These are phyloP conservation scores for Chloroceryle amazona DNA, from an alignment of 2,797 vertebrate species.

Conservation along the genomic window DNA sequence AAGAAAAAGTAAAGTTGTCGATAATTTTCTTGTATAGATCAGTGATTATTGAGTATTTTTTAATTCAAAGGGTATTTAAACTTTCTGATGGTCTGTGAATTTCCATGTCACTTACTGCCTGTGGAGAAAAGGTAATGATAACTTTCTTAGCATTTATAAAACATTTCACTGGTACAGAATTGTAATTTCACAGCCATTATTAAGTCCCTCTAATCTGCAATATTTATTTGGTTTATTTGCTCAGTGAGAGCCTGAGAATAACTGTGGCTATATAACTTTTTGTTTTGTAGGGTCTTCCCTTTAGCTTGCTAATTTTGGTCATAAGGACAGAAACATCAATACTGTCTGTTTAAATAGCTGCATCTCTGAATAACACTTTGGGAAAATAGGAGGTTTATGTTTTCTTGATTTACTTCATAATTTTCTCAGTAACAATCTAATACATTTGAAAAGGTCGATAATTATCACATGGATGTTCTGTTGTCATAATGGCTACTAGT, in stretches of 20 bases:
- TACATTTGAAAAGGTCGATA: not conserved
- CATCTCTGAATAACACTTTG: not conserved
- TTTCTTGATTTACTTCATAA: not conserved
- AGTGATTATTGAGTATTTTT: not conserved
- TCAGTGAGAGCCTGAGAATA: not conserved
- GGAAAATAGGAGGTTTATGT: not conserved
- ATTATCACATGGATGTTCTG: not conserved
- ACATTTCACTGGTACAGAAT: not conserved
- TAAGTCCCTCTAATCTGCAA: not conserved
- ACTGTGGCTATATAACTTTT: not conserved
- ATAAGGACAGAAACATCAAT: not conserved
- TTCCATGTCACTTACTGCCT: accelerated
- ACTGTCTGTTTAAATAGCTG: not conserved
- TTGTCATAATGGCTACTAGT: not conserved
- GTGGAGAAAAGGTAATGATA: not conserved
- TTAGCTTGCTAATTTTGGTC: not conserved
- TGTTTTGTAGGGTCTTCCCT: not conserved
- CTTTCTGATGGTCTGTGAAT: not conserved
- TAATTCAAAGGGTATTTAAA: not conserved
- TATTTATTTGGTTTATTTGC: not conserved
- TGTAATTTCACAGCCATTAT: not conserved
- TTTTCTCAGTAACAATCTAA: not conserved
- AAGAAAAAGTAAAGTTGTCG: accelerated
- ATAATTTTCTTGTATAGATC: not conserved
- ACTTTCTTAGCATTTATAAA: not conserved